Base-by-base conservation (phyloP, 1,140 invertebrate genomes). In the Drosophila pachea region DNA sequence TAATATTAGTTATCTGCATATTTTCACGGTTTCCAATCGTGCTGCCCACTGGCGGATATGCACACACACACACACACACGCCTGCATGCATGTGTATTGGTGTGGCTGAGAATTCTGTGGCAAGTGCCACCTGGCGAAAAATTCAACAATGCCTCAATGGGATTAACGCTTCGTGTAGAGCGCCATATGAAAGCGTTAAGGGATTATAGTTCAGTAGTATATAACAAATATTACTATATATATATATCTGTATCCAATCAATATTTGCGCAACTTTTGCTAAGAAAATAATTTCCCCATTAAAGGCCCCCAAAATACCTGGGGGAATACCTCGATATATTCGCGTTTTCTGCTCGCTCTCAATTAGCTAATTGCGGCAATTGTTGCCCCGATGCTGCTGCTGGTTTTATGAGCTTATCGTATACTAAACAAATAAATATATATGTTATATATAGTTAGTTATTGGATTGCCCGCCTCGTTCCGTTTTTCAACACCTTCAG, bases 1-100 rank as follows among this genome's bases (percentile, higher is more conserved):
- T 84, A 84, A 84, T 84, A 84, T 84, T 86, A 86, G 79, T 84
- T 84, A 84, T 84, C 81, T 84, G 81, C 81, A 84, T 84, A 86
- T 84, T 84, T 84, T 84, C 79, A 84, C 76, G 79, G 79, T 83
- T 83, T 79, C 69, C 65, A 79, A 70, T 76, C 74, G 75, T 45
- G 49, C 79, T 83, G 81, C 79, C 79, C 79, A 84, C 79, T 65
- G 76, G 73, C 79, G 79, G 79, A 84, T 83, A 65, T 53, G 48
- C 52, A 66, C 59, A 73, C 60, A 73, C 40, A 59, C 50, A 69
- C 14, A 55, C 40, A 56, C 14, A 65, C 42, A 59, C 31, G 52
- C 8, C 56, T 29, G 58, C 47, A 67, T 35, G 40, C 54, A 16
- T 38, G 47, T 36, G 47, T 36, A 7, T 12, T 32, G 6, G 6